Conservation (phyloP, 2,113 vertebrate species). For the Emydura subglobosa region DNA sequence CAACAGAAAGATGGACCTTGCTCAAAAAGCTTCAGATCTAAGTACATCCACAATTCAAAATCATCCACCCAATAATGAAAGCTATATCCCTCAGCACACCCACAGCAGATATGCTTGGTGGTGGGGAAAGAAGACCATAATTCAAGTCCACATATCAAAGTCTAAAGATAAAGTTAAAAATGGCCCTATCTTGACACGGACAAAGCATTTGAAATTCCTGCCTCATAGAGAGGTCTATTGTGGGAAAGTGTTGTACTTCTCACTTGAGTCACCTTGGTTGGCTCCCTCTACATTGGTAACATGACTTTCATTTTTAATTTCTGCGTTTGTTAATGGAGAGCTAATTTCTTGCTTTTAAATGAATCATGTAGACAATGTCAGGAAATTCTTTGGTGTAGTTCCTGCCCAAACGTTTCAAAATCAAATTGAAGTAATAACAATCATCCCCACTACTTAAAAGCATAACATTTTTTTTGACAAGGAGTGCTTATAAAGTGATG, state of each 20-base stretch:
- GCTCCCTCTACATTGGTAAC: not conserved
- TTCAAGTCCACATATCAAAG: not conserved
- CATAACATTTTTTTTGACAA: constrained; percentile 60
- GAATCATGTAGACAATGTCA: not conserved
- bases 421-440: not conserved
- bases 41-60: not conserved
- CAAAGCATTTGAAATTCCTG: not conserved
- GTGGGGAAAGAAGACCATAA: not conserved
- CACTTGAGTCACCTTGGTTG: not conserved
- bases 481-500: constrained; percentile 32
- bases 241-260: not conserved
- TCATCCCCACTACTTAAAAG: constrained; percentile 45
- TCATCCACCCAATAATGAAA: not conserved
- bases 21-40: not conserved
- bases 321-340: not conserved
- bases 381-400: not conserved
- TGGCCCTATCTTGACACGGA: not conserved
- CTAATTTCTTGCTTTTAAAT: not conserved
- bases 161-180: not conserved
- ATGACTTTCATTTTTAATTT: not conserved
- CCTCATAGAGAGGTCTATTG: not conserved
- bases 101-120: not conserved
- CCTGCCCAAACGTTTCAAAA: not conserved
- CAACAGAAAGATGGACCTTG: not conserved
- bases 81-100: not conserved